Conservation (phyloP, 92 coral and sea anemone species). For the Zoanthus gigantus region DNA sequence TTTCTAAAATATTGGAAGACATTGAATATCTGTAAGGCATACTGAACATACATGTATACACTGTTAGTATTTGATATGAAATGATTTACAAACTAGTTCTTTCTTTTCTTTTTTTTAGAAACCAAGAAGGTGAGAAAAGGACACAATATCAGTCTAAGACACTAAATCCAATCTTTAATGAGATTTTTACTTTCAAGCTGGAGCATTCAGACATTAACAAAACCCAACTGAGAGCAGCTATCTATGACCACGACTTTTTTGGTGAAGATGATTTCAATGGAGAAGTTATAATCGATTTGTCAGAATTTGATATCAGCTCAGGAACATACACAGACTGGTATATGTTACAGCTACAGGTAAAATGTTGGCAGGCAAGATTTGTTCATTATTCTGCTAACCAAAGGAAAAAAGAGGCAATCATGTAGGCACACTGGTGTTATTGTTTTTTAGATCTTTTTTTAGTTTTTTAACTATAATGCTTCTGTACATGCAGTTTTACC, state of each 20-base stretch:
- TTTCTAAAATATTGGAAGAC: too few relatives aligned
- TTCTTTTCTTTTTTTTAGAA: conserved; percentile 46
- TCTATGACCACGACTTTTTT: conserved; percentile 96
- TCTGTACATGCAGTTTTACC: too few relatives aligned
- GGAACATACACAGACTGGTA: conserved; percentile 90
- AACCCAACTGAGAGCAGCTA: conserved; percentile 82
- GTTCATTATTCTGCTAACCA: too few relatives aligned
- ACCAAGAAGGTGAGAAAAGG: conserved; percentile 82
- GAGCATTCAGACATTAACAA: conserved; percentile 70
- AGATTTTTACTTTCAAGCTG: conserved; percentile 87
- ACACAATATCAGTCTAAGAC: conserved; percentile 92
- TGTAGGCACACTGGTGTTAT: too few relatives aligned
- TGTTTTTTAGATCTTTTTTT: too few relatives aligned
- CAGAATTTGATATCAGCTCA: conserved; percentile 73
- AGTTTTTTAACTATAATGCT: too few relatives aligned
- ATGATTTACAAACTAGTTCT: too few relatives aligned
- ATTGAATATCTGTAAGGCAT: too few relatives aligned
- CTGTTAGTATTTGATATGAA: too few relatives aligned
- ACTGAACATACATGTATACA: too few relatives aligned
- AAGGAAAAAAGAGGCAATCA: too few relatives aligned
- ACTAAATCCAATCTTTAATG: conserved; percentile 90
- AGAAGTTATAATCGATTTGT: conserved; percentile 89
- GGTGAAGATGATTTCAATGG: conserved; percentile 99
- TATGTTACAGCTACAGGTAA: conserved; percentile 95
- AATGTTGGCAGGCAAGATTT: too few relatives aligned